These are phyloP conservation scores for Chymomyza costata DNA, from an alignment of 1,140 invertebrate species.

Conservation along the genomic window DNA sequence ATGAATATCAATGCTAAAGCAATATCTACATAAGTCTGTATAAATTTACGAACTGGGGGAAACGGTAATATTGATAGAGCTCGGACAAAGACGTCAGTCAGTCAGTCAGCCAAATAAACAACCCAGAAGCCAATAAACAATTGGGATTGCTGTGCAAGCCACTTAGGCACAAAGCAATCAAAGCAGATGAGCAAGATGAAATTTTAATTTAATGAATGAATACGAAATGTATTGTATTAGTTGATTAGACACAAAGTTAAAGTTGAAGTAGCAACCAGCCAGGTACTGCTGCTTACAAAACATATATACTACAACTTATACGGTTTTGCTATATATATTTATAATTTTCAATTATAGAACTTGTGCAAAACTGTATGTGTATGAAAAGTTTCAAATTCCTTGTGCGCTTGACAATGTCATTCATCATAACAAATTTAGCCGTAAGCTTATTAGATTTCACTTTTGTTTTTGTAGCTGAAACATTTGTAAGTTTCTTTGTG, in stretches of 20 bases:
- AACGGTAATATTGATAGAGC: conserved; percentile 3
- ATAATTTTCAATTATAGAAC: conserved; percentile 61
- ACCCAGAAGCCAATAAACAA: conserved; percentile 42
- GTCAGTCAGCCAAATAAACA: conserved; percentile 31
- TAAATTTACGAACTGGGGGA: conserved; percentile 13
- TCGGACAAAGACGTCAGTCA: conserved; percentile 29
- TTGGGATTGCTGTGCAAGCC: conserved; percentile 56
- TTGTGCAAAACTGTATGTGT: conserved; percentile 41
- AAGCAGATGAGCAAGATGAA: conserved; percentile 68
- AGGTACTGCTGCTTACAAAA: neutral
- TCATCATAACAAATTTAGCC: conserved; percentile 73
- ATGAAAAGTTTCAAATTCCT: conserved; percentile 66
- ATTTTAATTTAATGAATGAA: conserved; percentile 74
- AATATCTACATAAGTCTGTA: conserved; percentile 31
- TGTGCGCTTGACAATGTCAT: conserved; percentile 66
- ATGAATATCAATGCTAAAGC: conserved; percentile 63
- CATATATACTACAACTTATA: no score
- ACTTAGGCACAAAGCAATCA: conserved; percentile 67
- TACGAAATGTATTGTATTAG: conserved; percentile 60
- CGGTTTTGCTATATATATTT: conserved; percentile 12
- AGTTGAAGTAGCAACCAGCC: conserved; percentile 18
- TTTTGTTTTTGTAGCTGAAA: conserved; percentile 64
- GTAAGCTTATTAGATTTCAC: conserved; percentile 72
- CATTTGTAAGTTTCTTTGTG: conserved; percentile 61
- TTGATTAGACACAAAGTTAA: conserved; percentile 50